Base-by-base conservation (phyloP, 2,797 vertebrate species). In the Muraenolepis orangiensis region DNA sequence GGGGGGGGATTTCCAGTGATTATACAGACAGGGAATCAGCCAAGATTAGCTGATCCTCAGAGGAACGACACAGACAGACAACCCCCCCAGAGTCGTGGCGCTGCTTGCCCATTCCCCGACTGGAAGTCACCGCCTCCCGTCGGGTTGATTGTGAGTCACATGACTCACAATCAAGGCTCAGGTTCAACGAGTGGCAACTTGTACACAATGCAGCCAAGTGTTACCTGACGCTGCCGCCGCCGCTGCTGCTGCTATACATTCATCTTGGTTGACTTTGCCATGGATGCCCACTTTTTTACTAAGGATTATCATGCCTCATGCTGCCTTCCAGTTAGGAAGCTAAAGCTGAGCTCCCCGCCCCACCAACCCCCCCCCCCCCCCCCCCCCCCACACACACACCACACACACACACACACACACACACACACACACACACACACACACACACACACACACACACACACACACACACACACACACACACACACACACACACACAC, bases 1-100 rank as follows among this genome's bases (percentile, higher is more conserved):
- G 87, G 82, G 86, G 82, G 85, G 91, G 91, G 91, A 91, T 93
- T 93, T 90, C 85, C 91, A 89, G 84, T 85, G 83, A 92, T 92
- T 90, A 64, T 28, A 88, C 85, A 84, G 86, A 87, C 87, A 87
- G 88, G 86, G 87, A 87, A 82, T 85, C 86, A 78, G 69, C 74
- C 76, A 76, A 85, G 90, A 91, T 93, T 89, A 91, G 83, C 85
- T 78, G 77, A 87, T 91, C 78, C 83, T 81, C 76, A 57, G 76
- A 71, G 76, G 74, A 64, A 77, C 83, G 78, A 76, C 71, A 71
- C 78, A 80, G 76, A 38, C 76, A 79, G 7, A 34, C 32, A 13
- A 30, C 28, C 36, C 13, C 31, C 34, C 29, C 10, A 3, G 46
- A 46, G 8, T 13, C 18, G 40, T 5, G 3, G 16, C 5, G 1